Conservation (phyloP, 1,140 invertebrate species). For the Drosophila tropicalis region DNA sequence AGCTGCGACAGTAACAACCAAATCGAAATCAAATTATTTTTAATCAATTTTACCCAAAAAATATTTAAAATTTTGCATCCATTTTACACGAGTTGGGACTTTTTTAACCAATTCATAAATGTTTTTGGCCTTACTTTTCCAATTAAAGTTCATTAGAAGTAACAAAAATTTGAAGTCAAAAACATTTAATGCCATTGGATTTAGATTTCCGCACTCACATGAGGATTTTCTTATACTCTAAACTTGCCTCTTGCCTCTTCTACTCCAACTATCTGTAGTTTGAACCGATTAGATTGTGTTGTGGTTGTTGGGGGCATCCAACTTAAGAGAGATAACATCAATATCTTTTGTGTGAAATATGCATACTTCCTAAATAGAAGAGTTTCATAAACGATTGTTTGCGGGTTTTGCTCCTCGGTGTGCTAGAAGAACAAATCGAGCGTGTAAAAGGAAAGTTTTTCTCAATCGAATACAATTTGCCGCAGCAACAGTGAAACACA, state of each 20-base stretch:
- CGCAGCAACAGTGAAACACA: slow-evolving; percentile 19
- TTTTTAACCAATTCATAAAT: too few species aligned
- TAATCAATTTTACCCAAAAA: background rate
- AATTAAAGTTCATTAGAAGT: too few species aligned
- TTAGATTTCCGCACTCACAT: too few species aligned
- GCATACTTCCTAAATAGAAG: slow-evolving; percentile 4
- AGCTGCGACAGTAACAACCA: background rate
- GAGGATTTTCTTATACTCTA: too few species aligned
- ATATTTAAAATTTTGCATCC: background rate
- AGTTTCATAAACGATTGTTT: slow-evolving; percentile 21
- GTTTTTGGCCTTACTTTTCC: too few species aligned
- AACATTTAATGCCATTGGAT: too few species aligned
- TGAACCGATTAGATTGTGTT: too few species aligned
- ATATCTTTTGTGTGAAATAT: background rate
- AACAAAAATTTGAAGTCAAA: too few species aligned
- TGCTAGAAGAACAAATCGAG: slow-evolving; percentile 35
- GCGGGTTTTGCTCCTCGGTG: slow-evolving; percentile 3
- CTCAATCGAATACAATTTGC: slow-evolving; percentile 53
- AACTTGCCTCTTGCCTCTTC: too few species aligned
- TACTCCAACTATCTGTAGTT: too few species aligned
- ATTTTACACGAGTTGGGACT: too few species aligned
- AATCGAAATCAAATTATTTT: slow-evolving; percentile 4
- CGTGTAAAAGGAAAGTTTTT: slow-evolving; percentile 33
- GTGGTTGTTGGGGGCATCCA: too few species aligned
- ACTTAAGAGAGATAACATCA: background rate